These are phyloP conservation scores for Eupeodes corollae DNA, from an alignment of 1,140 invertebrate species.

Conservation along the genomic window DNA sequence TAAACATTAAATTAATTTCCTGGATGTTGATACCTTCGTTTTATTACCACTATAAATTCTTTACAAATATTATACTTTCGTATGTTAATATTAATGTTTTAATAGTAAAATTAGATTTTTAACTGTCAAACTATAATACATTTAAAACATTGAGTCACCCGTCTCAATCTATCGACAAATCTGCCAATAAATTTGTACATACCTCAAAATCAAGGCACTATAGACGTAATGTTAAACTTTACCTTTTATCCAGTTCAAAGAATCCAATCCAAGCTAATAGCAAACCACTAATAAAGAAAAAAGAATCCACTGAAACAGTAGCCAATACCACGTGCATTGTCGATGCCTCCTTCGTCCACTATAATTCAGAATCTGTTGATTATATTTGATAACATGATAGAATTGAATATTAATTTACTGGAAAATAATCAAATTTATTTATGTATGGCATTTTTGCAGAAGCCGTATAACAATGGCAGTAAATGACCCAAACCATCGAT, in stretches of 20 bases:
- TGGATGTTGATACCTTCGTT: too few species aligned
- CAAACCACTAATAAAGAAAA: slow-evolving; percentile 56
- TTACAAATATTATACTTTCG: too few species aligned
- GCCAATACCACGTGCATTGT: slow-evolving; percentile 48
- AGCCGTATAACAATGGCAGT: slow-evolving; percentile 44
- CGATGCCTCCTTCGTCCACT: slow-evolving; percentile 38
- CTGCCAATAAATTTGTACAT: too few species aligned
- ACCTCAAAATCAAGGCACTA: background rate
- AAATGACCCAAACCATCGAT: slow-evolving; percentile 56
- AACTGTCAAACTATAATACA: too few species aligned
- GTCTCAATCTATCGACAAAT: too few species aligned
- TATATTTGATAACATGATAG: slow-evolving; percentile 12
- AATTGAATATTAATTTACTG: background rate
- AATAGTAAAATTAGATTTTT: too few species aligned
- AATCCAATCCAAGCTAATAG: slow-evolving; percentile 51
- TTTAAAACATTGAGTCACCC: too few species aligned
- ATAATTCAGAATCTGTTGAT: slow-evolving; percentile 20
- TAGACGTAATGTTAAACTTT: slow-evolving; percentile 23
- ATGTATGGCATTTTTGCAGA: slow-evolving; percentile 25
- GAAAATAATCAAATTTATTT: slow-evolving; percentile 22
- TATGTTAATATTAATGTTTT: too few species aligned
- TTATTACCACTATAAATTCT: too few species aligned
- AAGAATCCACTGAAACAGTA: slow-evolving; percentile 54
- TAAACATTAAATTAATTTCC: too few species aligned
- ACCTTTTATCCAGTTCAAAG: slow-evolving; percentile 53